Evolutionary conservation across 2,888 invertebrate species (phyloP).

Genomic region (Phymatocera aterrima): DNA sequence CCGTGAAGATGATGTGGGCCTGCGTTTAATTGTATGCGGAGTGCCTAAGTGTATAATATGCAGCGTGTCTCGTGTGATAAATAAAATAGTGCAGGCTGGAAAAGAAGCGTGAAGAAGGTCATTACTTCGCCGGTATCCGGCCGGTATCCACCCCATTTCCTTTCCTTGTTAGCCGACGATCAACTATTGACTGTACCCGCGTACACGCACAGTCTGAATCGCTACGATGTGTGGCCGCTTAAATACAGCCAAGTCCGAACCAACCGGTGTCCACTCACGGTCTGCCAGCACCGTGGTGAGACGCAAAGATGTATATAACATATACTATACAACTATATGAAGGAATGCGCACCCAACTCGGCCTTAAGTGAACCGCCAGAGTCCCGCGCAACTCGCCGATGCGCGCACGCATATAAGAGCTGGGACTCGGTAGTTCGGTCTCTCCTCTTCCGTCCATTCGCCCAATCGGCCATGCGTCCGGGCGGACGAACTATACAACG

Average conservation of each 20-base stretch:
- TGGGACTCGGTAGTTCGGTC: constrained; percentile 19
- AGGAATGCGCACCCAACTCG: constrained; percentile 42
- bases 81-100: constrained; percentile 35
- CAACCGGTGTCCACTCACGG: constrained; percentile 25
- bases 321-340: constrained; percentile 23
- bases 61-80: background rate
- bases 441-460: constrained; percentile 28
- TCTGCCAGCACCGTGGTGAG: constrained; percentile 24
- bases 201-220: background rate
- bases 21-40: background rate
- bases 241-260: background rate
- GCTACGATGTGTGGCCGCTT: background rate
- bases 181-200: constrained; percentile 28
- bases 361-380: constrained; percentile 43
- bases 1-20: background rate
- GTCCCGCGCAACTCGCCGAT: constrained; percentile 41
- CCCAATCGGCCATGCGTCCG: background rate
- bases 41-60: background rate
- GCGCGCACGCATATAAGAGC: constrained; percentile 31
- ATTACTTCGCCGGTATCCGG: constrained; percentile 43
- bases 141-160: constrained; percentile 42
- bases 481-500: background rate
- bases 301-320: constrained; percentile 15
- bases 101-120: constrained; percentile 42
- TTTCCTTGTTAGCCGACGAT: constrained; percentile 35